Evolutionary conservation across 1,140 invertebrate species (phyloP).

Genomic region (Leptopilina boulardi): DNA sequence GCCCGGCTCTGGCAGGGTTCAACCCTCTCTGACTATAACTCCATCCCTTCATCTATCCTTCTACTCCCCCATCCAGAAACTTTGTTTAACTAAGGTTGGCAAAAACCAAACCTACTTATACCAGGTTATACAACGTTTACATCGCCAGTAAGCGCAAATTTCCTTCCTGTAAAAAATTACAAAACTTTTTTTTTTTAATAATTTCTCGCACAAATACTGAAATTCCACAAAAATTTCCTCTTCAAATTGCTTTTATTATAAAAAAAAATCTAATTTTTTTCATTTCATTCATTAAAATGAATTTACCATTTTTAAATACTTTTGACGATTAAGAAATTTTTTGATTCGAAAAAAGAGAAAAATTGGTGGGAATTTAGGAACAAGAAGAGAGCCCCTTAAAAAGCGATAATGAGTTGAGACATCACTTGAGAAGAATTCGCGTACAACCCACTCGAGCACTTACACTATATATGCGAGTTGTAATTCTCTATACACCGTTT

Average conservation of each 20-base stretch:
- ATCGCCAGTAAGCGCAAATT: constrained; percentile 45
- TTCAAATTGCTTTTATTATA: too few relatives aligned
- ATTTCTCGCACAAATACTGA: not conserved
- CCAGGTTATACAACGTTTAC: constrained; percentile 67
- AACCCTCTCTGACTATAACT: constrained; percentile 59
- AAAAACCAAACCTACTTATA: constrained; percentile 74
- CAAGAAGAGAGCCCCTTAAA: not conserved
- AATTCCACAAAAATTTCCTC: not conserved
- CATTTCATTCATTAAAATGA: too few relatives aligned
- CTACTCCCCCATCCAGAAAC: constrained; percentile 62
- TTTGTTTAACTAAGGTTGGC: constrained; percentile 73
- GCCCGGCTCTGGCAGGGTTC: constrained; percentile 66
- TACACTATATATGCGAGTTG: constrained; percentile 32
- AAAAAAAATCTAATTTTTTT: too few relatives aligned
- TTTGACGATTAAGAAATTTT: not conserved
- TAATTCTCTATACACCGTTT: constrained; percentile 8
- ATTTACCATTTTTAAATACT: too few relatives aligned
- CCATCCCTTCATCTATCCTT: constrained; percentile 45
- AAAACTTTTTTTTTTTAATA: not conserved
- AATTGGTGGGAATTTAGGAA: not conserved
- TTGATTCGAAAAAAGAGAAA: not conserved
- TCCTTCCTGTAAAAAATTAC: not conserved
- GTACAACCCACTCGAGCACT: constrained; percentile 50
- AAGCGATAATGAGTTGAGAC: constrained; percentile 31
- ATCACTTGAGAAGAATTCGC: constrained; percentile 51